Evolutionary conservation across 2,113 vertebrate genomes (phyloP).

Genomic region (Serinus canaria): DNA sequence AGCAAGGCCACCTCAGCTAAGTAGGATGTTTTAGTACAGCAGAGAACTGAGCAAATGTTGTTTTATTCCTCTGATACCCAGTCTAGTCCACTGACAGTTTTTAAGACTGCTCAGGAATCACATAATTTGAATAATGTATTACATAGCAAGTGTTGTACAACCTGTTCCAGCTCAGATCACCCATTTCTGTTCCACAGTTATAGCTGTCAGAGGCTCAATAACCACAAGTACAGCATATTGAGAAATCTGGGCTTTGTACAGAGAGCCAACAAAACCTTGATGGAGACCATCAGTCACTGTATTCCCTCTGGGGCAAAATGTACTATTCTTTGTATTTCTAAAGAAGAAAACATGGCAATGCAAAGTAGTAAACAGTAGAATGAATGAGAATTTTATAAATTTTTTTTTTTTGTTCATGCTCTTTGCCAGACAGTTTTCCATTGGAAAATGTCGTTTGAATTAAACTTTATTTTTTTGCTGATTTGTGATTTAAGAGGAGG

Average conservation of each 20-base stretch:
- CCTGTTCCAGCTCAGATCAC: background rate
- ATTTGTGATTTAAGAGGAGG: background rate
- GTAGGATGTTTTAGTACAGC: background rate
- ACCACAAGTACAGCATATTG: background rate
- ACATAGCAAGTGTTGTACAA: background rate
- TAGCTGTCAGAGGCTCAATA: background rate
- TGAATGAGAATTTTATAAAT: background rate
- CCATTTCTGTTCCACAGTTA: background rate
- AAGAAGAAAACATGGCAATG: background rate
- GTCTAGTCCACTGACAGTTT: background rate
- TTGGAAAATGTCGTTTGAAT: background rate
- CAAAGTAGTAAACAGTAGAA: background rate
- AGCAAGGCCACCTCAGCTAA: background rate
- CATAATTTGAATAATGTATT: background rate
- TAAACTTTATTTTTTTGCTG: accelerated
- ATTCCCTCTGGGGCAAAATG: background rate
- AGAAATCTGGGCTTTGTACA: background rate
- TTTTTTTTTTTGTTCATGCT: background rate
- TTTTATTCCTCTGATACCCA: background rate
- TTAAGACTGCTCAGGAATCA: background rate
- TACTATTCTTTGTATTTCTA: background rate
- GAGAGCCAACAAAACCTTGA: background rate
- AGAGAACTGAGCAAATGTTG: background rate
- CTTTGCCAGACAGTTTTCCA: background rate
- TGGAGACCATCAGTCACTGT: background rate